Evolutionary conservation across 2,888 invertebrate genomes (phyloP).

Genomic region (Oxyscelio sp.): DNA sequence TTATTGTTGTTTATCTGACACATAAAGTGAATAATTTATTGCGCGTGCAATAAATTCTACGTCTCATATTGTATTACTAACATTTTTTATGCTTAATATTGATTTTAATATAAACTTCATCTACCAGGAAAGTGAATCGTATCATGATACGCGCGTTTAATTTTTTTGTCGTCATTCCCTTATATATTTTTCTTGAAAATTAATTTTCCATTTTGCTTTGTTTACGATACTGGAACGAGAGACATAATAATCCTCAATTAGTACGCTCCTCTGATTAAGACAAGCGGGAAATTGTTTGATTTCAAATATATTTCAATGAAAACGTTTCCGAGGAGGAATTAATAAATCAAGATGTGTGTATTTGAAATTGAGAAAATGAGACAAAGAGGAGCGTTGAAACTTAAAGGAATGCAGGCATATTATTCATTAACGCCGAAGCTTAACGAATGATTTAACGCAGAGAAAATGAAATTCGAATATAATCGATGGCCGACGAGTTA

Average conservation of each 20-base stretch:
- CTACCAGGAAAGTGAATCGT: too few relatives aligned
- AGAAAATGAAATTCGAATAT: slow-evolving; percentile 6
- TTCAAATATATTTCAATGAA: background rate
- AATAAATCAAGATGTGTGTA: background rate
- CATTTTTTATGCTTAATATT: too few relatives aligned
- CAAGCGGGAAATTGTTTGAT: background rate
- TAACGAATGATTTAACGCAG: slow-evolving; percentile 8
- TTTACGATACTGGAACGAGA: background rate
- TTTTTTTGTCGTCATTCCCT: background rate
- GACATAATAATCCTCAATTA: background rate
- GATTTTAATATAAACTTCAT: too few relatives aligned
- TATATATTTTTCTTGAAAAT: background rate
- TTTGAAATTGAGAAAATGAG: background rate
- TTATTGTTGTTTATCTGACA: too few relatives aligned
- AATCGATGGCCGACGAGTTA: slow-evolving; percentile 3
- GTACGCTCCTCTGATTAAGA: background rate
- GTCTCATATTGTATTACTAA: too few relatives aligned
- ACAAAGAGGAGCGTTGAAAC: background rate
- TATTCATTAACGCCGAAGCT: background rate
- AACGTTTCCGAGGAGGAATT: background rate
- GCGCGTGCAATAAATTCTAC: too few relatives aligned
- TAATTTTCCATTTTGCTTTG: background rate
- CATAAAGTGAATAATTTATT: too few relatives aligned
- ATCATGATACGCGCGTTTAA: too few relatives aligned
- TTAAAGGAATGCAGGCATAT: background rate